These are phyloP conservation scores for Vicugna pacos DNA, from an alignment of 2,113 vertebrate genomes.

Conservation along the genomic window DNA sequence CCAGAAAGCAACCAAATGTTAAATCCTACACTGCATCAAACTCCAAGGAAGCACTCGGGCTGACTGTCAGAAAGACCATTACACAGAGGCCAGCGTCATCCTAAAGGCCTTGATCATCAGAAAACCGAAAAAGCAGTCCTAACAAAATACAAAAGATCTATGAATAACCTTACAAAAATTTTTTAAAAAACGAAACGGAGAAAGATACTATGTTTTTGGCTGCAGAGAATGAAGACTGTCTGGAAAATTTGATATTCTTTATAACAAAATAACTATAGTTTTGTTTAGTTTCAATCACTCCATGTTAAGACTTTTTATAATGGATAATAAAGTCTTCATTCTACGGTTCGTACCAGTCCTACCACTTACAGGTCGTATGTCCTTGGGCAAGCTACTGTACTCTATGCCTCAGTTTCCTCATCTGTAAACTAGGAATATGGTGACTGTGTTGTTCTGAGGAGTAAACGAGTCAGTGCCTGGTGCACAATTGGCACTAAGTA, in stretches of 20 bases:
- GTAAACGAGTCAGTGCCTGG: not conserved
- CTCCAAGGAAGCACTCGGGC: not conserved
- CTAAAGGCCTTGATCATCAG: not conserved
- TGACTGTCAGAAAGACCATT: not conserved
- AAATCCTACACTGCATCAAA: not conserved
- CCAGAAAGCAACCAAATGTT: not conserved
- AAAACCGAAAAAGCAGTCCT: not conserved
- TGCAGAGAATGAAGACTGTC: not conserved
- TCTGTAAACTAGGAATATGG: not conserved
- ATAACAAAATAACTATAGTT: not conserved
- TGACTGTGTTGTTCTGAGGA: not conserved
- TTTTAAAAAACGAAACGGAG: not conserved
- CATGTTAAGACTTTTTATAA: not conserved
- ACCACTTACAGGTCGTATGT: not conserved
- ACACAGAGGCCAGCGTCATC: not conserved
- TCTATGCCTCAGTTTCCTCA: not conserved
- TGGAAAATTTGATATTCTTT: not conserved
- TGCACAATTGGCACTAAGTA: rapidly evolving
- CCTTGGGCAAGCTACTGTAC: not conserved
- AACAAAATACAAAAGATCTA: not conserved
- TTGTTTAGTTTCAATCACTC: not conserved
- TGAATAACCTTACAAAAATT: not conserved
- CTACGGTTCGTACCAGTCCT: not conserved
- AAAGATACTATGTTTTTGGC: not conserved
- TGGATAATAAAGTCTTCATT: not conserved